A percentile compares a stretch with the other conserved stretches of the same genome.
These are phyloP conservation scores for Pelecanoides urinatrix DNA, from an alignment of 2,113 vertebrate genomes.

Conservation along the genomic window DNA sequence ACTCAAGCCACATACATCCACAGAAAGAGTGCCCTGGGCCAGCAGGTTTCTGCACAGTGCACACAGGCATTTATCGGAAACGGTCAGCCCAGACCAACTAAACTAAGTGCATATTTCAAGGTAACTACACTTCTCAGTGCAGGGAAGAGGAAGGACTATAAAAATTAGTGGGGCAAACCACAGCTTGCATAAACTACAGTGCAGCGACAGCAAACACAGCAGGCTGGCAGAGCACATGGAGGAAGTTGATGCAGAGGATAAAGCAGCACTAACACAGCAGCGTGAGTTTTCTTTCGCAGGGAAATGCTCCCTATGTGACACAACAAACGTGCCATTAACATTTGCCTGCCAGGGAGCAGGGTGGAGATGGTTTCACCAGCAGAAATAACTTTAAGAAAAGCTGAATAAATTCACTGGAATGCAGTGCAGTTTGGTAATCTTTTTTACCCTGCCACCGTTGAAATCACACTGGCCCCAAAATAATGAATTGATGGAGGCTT, in stretches of 20 bases:
- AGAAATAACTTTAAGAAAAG: neutral
- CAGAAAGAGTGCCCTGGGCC: neutral
- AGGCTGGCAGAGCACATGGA: neutral
- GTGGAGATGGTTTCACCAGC: neutral
- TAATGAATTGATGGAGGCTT: neutral
- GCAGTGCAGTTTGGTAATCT: neutral
- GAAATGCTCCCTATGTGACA: neutral
- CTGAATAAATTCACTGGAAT: neutral
- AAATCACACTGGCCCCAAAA: neutral
- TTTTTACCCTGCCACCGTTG: neutral
- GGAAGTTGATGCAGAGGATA: neutral
- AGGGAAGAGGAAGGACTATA: neutral
- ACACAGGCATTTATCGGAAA: neutral
- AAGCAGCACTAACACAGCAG: neutral
- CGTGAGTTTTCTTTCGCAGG: neutral
- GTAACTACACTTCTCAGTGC: neutral
- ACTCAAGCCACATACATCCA: neutral
- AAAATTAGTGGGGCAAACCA: neutral
- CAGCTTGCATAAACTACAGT: neutral
- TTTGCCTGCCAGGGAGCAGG: neutral
- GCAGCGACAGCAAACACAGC: neutral
- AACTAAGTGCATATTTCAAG: rapidly evolving
- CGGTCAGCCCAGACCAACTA: neutral
- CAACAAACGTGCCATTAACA: neutral
- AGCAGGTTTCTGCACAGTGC: rapidly evolving